Base-by-base conservation (phyloP, 2,797 vertebrate species). In the Sciurus carolinensis region DNA sequence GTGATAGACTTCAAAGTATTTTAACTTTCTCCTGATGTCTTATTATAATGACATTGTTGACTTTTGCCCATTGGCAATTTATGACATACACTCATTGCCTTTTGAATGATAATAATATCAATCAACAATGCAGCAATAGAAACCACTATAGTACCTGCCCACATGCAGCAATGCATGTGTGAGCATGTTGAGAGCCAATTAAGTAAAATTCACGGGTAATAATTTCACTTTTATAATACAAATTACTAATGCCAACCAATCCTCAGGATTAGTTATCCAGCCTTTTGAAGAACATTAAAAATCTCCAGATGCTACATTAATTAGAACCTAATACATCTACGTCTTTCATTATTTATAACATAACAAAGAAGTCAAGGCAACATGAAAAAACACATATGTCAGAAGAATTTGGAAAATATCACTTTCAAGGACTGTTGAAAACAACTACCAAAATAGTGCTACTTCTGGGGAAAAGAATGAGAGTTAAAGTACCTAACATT, bases 31-130 rank as follows among this genome's bases (percentile, higher is more conserved):
- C 17, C 3, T 92, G 44, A 90, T 11, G 24, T 76, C 24, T 13
- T 73, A 14, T 42, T 81, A 13, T 76, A 36, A 90, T 33, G 14
- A 52, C 39, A 76, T 81, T 54, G 39, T 50, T 90, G 47, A 80
- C 39, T 90, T 86, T 52, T 87, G n/a, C 12, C 9, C 20, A 30
- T 12, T 71, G n/a, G 69, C 13, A 7, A 69, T 94, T 88, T 90
- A 28, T 42, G 64, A 79, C 67, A 86, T 42, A 76, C 7, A 87
- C 30, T 73, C 84, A 62, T 76, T 83, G 28, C 52, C 36, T 95
- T 73, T 80, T 94, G 36, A 91, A 7, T 67, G n/a, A 87, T 66
- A 79, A 79, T 89, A 44, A 92, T 57, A 42, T 92, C 89, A 94
- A 44, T 90, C 50, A 95, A 62, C 77, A 28, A 0, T 18, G 22